These are phyloP conservation scores for Pseudococcus viburni DNA, from an alignment of 2,888 invertebrate genomes.

Conservation along the genomic window DNA sequence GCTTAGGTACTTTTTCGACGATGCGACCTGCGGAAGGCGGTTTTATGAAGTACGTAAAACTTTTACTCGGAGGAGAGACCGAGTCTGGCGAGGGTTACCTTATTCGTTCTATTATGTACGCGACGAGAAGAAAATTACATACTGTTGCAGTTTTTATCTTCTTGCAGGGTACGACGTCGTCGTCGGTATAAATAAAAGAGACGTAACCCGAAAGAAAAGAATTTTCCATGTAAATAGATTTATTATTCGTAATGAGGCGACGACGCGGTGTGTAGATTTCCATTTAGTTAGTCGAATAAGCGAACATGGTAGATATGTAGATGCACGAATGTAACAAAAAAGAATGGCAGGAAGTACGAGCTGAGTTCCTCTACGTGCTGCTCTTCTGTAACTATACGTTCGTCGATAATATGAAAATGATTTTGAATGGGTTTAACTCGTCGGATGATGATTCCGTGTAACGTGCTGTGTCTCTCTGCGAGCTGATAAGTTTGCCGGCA, in stretches of 20 bases:
- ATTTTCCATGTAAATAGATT: conserved; percentile 15
- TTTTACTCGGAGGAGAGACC: background rate
- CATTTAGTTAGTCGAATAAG: background rate
- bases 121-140: conserved; percentile 18
- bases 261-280: background rate
- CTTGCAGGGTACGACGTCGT: background rate
- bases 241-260: background rate
- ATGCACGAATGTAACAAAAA: background rate
- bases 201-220: background rate
- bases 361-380: background rate
- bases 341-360: background rate
- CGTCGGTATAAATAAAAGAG: background rate
- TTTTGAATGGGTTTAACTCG: conserved; percentile 3
- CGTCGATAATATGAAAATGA: background rate
- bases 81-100: background rate
- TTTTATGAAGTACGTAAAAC: too few species aligned
- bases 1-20: background rate
- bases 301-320: background rate
- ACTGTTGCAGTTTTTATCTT: conserved; percentile 25
- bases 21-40: too few species aligned
- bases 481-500: background rate
- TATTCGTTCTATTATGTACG: background rate
- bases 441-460: background rate
- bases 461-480: background rate
- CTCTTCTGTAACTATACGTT: background rate